A percentile compares a stretch with the other conserved stretches of the same genome.
Evolutionary conservation across 2,888 invertebrate genomes (phyloP).

Genomic region (Diabrotica balteata): DNA sequence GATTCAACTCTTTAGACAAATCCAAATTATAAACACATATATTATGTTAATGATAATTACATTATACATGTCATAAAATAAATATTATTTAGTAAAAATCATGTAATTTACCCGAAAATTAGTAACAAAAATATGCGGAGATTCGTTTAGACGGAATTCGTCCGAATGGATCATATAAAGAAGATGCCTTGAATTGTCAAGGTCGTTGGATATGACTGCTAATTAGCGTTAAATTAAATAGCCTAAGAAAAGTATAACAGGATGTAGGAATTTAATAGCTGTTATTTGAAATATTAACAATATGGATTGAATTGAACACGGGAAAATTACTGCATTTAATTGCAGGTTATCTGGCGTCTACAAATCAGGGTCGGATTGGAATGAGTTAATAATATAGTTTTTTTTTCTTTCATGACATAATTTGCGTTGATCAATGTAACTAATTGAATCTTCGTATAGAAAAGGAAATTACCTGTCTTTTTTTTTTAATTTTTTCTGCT

Average conservation of each 20-base stretch:
- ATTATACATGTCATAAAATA: too few species aligned
- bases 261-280: slow-evolving; percentile 39
- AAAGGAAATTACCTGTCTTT: too few species aligned
- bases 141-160: too few species aligned
- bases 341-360: slow-evolving; percentile 14
- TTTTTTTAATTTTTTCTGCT: too few species aligned
- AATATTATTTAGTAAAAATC: too few species aligned
- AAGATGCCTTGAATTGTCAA: slow-evolving; percentile 30
- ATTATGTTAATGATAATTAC: too few species aligned
- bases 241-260: slow-evolving; percentile 47
- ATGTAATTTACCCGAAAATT: too few species aligned
- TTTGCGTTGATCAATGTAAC: not conserved
- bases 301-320: slow-evolving; percentile 23
- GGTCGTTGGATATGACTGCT: slow-evolving; percentile 22
- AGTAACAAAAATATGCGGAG: too few species aligned
- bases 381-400: slow-evolving; percentile 5
- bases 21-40: too few species aligned
- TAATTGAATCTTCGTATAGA: not conserved
- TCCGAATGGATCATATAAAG: not conserved
- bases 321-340: slow-evolving; percentile 12
- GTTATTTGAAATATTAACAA: slow-evolving; percentile 28
- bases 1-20: too few species aligned
- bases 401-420: slow-evolving; percentile 12
- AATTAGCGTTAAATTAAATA: slow-evolving; percentile 42
- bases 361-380: slow-evolving; percentile 11